Evolutionary conservation across 2,113 vertebrate genomes (phyloP), one percentile per base, ranked within the genome.

Genomic region (Psilopogon haemacephalus): DNA sequence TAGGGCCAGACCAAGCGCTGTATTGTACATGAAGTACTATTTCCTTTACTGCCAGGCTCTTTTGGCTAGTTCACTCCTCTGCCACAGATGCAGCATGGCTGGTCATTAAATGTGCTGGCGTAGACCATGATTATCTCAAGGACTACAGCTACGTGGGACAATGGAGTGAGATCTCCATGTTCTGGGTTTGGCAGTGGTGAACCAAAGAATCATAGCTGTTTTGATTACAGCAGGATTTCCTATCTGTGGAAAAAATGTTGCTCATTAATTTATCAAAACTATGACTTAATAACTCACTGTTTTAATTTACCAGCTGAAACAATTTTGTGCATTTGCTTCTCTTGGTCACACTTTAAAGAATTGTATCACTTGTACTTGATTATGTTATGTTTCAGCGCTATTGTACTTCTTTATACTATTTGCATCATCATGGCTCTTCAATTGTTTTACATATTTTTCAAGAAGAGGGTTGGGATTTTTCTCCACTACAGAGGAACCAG

Each of bases 181-280:
- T 50, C 63, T 82, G 70, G 16, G 9, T 48, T 59, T 59, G 42
- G 13, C 35, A 28, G 17, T 11, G 30, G 58, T 85, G 48, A 60
- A 67, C 8, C 28, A 60, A 84, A 86, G 54, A 84, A 35, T 24
- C 23, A 6, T 5, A 32, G 12, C 1, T 37, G 16, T 54, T 93
- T 62, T 52, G 24, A 24, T 58, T 60, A 35, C 50, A 86, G 68
- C 9, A 86, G 21, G n/a, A 64, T 79, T 76, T 91, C 24, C 59
- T 55, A 15, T n/a, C 33, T 30, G 11, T 46, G 44, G 28, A 6
- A 56, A 86, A 40, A 4, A 35, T 0, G 0, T 37, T 26, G 71
- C 65, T 32, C 60, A 42, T 9, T 55, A 60, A 67, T 81, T 37
- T 3, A 24, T 40, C 64, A 13, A 50, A 79, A 33, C 27, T 5